Base-by-base conservation (phyloP, 2,888 invertebrate genomes). In the Lasioglossum marginatum region DNA sequence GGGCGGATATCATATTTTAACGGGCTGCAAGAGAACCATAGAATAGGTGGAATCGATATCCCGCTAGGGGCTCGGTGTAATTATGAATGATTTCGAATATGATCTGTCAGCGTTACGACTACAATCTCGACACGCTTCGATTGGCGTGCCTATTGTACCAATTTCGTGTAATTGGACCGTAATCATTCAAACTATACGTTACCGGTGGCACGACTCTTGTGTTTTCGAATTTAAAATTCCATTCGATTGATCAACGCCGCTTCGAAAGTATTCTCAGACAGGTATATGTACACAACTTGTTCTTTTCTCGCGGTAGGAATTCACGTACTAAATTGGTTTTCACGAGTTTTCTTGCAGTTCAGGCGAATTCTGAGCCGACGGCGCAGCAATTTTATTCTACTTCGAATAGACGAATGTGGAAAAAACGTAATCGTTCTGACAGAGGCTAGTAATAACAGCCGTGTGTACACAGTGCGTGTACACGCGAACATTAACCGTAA, bases 1-100 rank as follows among this genome's bases (percentile, higher is more conserved):
- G 84, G 85, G 79, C 81, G 76, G 78, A 87, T 86, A 85, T 85
- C 84, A 68, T 85, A 77, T 86, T 85, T 89, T 81, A 86, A 82
- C 66, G 80, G 31, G 43, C 45, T 60, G 71, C 14, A 45, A 63
- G 78, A 86, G 77, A 78, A 48, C 73, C 63, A 60, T 79, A 76
- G 87, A 91, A 89, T 81, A 70, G 83, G 45, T 66, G 78, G 84
- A 73, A 45, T 81, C 77, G 85, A 87, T 82, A 86, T 89, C 83
- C 83, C 81, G 82, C 75, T 83, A 76, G 80, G 83, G 87, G 80
- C 80, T 77, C 82, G 76, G 88, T 80, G 86, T 92, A 92, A 91
- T 89, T 90, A 87, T 85, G 84, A 90, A 86, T 89, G 82, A 74
- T 79, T 89, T 79, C 78, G 86, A 86, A 81, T 68, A 75, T 81